Evolutionary conservation across 2,113 vertebrate species (phyloP).

Genomic region (Pachycephala philippinensis): DNA sequence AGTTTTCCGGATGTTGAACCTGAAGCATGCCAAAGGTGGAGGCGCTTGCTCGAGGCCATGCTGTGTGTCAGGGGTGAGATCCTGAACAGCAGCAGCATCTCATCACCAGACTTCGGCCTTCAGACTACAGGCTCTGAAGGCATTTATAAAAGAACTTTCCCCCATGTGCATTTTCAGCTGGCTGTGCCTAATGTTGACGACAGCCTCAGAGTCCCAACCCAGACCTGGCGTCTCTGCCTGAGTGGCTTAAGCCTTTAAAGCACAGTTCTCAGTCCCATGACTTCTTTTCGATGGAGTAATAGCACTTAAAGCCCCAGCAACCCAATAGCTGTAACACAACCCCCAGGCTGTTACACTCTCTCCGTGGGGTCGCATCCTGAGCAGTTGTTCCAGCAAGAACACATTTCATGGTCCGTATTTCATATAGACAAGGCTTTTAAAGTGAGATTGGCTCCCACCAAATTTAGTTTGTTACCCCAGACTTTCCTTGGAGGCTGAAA

Average conservation of each 20-base stretch:
- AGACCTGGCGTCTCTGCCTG: neutral
- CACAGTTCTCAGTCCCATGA: neutral
- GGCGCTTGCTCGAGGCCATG: neutral
- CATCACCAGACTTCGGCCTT: neutral
- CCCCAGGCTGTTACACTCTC: neutral
- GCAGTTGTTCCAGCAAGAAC: neutral
- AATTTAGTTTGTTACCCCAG: neutral
- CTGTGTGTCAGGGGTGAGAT: neutral
- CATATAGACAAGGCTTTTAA: conserved; percentile 17
- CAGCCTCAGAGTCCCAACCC: neutral
- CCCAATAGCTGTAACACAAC: neutral
- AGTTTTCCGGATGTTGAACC: neutral
- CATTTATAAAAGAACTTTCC: neutral
- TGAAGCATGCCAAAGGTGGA: neutral
- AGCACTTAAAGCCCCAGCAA: neutral
- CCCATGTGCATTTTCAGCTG: neutral
- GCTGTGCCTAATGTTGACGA: neutral
- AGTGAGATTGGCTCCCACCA: neutral
- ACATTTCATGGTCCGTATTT: neutral
- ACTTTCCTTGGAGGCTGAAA: neutral
- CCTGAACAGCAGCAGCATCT: neutral
- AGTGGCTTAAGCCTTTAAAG: neutral
- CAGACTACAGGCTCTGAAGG: neutral
- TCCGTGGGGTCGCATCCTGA: neutral
- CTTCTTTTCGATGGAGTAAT: neutral